Conservation (phyloP, 2,888 invertebrate species). For the Carcina quercana region DNA sequence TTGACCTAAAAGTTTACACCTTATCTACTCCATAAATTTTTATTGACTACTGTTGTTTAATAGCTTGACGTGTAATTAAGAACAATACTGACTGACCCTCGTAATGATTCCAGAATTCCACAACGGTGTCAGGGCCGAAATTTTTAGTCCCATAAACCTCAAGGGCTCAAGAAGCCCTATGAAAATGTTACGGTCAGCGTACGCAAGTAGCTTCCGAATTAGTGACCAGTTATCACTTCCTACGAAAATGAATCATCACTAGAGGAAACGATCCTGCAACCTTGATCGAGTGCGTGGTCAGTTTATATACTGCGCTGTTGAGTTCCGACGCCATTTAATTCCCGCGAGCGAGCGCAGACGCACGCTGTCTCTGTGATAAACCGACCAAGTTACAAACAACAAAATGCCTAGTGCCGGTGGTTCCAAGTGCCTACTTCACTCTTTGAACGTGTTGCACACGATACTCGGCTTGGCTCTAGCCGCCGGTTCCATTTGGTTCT, state of each 20-base stretch:
- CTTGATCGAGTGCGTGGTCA: conserved; percentile 17
- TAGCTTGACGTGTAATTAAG: no score
- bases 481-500: conserved; percentile 35
- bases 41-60: no score
- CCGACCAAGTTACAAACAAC: conserved; percentile 2
- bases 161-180: no score
- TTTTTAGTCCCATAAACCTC: no score
- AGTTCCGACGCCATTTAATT: conserved; percentile 36
- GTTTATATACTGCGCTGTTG: conserved; percentile 23
- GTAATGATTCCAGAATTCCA: no score
- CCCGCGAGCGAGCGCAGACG: conserved; percentile 15
- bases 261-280: conserved; percentile 16
- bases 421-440: conserved; percentile 25
- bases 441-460: conserved; percentile 28
- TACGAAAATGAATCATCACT: conserved; percentile 12
- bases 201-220: conserved; percentile 10
- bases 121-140: no score
- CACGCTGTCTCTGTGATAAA: conserved; percentile 11
- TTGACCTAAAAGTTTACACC: no score
- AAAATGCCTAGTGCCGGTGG: conserved; percentile 24
- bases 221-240: conserved; percentile 9
- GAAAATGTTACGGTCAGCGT: no score
- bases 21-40: no score
- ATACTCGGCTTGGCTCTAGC: conserved; percentile 30
- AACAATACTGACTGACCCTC: no score